These are phyloP conservation scores for Trematomus bernacchii DNA, from an alignment of 2,797 vertebrate genomes.

Conservation along the genomic window DNA sequence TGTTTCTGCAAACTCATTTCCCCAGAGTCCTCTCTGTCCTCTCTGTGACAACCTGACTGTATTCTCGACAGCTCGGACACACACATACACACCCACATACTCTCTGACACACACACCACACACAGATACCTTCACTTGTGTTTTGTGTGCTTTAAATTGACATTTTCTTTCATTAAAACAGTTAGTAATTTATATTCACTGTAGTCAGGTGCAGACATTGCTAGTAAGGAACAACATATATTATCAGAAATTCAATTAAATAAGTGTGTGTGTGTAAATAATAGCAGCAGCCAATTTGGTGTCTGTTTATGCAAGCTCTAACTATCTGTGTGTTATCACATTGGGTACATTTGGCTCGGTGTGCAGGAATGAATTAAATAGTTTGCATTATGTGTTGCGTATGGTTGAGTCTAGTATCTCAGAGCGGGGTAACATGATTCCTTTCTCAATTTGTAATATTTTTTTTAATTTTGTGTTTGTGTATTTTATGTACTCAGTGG, in stretches of 20 bases:
- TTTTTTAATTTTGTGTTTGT: neutral
- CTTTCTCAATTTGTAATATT: neutral
- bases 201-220: neutral
- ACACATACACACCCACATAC: constrained; percentile 1
- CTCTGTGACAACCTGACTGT: constrained; percentile 61
- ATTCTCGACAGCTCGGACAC: constrained; percentile 48
- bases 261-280: neutral
- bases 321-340: neutral
- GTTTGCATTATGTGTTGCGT: neutral
- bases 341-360: neutral
- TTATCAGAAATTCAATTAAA: constrained; percentile 16
- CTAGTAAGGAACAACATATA: neutral
- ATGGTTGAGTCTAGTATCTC: neutral
- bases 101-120: neutral
- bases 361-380: neutral
- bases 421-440: neutral
- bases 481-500: neutral
- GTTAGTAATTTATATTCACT: constrained; percentile 8
- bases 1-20: constrained; percentile 71
- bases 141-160: neutral
- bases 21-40: constrained; percentile 63
- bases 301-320: constrained; percentile 13
- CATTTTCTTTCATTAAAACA: constrained; percentile 2
- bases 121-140: neutral
- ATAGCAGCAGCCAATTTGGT: constrained; percentile 1